A percentile compares a stretch with the other conserved stretches of the same genome.
These are phyloP conservation scores for Petroica traversi DNA, from an alignment of 2,113 vertebrate species.

Conservation along the genomic window DNA sequence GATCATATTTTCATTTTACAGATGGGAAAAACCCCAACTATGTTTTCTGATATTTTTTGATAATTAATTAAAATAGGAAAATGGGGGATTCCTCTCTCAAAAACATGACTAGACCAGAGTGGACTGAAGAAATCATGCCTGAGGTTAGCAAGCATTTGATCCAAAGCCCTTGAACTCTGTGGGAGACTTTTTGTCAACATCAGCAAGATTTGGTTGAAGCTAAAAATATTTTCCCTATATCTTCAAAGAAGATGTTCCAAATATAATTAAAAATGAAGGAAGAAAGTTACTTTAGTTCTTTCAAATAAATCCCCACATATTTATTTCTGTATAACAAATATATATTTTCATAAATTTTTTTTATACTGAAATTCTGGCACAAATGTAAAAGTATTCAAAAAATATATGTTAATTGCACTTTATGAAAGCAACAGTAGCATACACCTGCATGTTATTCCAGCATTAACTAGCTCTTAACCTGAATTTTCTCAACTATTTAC, in stretches of 20 bases:
- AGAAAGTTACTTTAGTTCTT: neutral
- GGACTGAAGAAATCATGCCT: neutral
- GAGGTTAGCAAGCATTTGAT: neutral
- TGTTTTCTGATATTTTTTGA: neutral
- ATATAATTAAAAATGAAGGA: neutral
- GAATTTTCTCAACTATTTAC: neutral
- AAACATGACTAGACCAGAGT: neutral
- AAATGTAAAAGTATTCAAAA: neutral
- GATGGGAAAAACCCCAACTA: fast-evolving
- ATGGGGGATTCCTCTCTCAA: neutral
- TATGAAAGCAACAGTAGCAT: neutral
- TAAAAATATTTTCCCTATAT: neutral
- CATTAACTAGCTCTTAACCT: neutral
- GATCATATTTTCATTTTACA: neutral
- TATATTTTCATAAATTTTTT: neutral
- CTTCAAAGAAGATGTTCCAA: neutral
- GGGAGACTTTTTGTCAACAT: neutral
- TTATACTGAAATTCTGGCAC: neutral
- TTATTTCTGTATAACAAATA: neutral
- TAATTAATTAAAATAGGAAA: neutral
- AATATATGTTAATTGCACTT: neutral
- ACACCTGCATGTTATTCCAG: neutral
- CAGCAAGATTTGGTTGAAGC: neutral
- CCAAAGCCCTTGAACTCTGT: neutral
- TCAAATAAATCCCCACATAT: neutral